Percentiles rank a stretch among this genome's conserved stretches.
These are phyloP conservation scores for Drosophila serrata DNA, from an alignment of 1,140 invertebrate species.

Conservation along the genomic window DNA sequence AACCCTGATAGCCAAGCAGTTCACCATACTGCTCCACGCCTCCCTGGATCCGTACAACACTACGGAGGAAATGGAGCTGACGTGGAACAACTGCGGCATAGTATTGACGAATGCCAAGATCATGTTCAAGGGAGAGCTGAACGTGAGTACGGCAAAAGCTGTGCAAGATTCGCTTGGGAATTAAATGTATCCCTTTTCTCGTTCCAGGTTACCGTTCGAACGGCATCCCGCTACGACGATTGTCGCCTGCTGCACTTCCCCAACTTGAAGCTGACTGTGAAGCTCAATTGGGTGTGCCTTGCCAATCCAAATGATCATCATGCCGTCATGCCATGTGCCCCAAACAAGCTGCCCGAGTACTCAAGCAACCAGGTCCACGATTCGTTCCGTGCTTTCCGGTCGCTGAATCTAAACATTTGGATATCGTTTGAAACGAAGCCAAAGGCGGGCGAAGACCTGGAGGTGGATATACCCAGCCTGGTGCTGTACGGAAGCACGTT, in stretches of 20 bases:
- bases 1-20: conserved; percentile 93
- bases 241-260: conserved; percentile 96
- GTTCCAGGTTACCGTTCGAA: conserved; percentile 90
- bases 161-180: neutral
- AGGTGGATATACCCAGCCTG: conserved; percentile 91
- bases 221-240: conserved; percentile 99
- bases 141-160: conserved; percentile 79
- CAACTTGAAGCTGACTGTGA: conserved; percentile 93
- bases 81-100: conserved; percentile 95
- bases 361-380: conserved; percentile 96
- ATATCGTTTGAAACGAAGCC: conserved; percentile 95
- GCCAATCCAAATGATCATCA: conserved; percentile 98
- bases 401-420: conserved; percentile 95
- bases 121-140: conserved; percentile 93
- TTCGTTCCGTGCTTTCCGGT: conserved; percentile 96
- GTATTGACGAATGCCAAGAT: conserved; percentile 98
- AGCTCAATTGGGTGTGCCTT: conserved; percentile 96
- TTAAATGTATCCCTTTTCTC: neutral
- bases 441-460: conserved; percentile 86
- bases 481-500: conserved; percentile 96
- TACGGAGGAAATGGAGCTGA: conserved; percentile 99
- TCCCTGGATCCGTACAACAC: conserved; percentile 99
- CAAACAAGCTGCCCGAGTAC: conserved; percentile 98
- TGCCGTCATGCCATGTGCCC: conserved; percentile 97
- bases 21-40: conserved; percentile 96